These are phyloP conservation scores for Alexandromys fortis DNA, from an alignment of 2,113 vertebrate genomes.

Conservation along the genomic window DNA sequence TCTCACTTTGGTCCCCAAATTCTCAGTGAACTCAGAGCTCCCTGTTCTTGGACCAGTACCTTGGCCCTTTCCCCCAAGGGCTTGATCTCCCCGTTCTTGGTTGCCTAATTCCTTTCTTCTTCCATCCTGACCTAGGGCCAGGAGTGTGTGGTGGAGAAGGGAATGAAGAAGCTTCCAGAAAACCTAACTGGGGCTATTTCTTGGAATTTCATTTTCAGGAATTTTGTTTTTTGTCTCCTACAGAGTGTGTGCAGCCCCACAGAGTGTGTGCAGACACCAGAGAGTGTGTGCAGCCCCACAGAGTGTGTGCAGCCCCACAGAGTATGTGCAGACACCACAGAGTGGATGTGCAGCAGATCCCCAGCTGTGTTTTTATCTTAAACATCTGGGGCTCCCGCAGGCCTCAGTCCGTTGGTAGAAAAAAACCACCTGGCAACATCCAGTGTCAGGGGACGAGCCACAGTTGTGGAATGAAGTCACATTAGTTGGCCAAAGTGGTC, in stretches of 20 bases:
- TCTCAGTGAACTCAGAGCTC: background rate
- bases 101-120: too few species aligned
- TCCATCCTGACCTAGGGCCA: background rate
- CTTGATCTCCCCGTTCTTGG: background rate
- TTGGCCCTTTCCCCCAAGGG: rapidly evolving
- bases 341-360: background rate
- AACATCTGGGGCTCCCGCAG: background rate
- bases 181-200: background rate
- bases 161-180: background rate
- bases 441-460: rapidly evolving
- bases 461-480: rapidly evolving
- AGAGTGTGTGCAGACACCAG: background rate
- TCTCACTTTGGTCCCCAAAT: background rate
- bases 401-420: background rate
- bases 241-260: background rate
- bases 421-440: too few species aligned
- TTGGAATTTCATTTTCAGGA: background rate
- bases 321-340: background rate
- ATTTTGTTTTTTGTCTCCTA: background rate
- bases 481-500: rapidly evolving
- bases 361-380: rapidly evolving
- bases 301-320: background rate
- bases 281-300: too few species aligned
- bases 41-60: rapidly evolving
- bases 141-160: background rate